Evolutionary conservation across 1,140 invertebrate species (phyloP).

Genomic region (Penaeus indicus): DNA sequence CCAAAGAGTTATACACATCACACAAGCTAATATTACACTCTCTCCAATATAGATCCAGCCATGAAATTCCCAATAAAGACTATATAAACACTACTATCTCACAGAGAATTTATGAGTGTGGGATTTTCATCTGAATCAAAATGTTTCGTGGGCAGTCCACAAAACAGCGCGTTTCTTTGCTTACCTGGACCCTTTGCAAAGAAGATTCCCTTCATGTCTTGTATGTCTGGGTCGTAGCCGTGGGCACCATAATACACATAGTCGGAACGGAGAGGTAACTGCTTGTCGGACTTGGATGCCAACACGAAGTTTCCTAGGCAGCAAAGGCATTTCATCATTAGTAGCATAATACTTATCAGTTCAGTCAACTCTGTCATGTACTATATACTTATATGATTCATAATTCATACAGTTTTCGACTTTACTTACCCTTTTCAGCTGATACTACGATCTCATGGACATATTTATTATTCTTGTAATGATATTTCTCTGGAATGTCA

Average conservation of each 20-base stretch:
- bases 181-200: constrained; percentile 70
- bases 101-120: neutral
- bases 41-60: neutral
- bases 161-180: neutral
- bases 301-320: constrained; percentile 56
- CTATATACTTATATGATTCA: neutral
- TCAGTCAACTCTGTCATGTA: no score
- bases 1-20: neutral
- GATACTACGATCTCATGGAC: constrained; percentile 63
- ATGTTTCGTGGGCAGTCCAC: neutral
- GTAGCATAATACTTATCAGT: no score
- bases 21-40: neutral
- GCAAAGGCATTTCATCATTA: neutral
- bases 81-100: neutral
- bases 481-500: constrained; percentile 70
- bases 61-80: neutral
- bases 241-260: constrained; percentile 68
- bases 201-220: constrained; percentile 71
- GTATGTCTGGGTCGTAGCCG: constrained; percentile 69
- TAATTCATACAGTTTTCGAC: neutral
- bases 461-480: constrained; percentile 68
- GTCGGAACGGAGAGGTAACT: constrained; percentile 42
- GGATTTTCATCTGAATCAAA: neutral
- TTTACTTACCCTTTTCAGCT: constrained; percentile 50
- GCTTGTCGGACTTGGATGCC: constrained; percentile 44